Evolutionary conservation across 2,113 vertebrate genomes (phyloP), one percentile per base, ranked within the genome.

Genomic region (Saguinus midas): DNA sequence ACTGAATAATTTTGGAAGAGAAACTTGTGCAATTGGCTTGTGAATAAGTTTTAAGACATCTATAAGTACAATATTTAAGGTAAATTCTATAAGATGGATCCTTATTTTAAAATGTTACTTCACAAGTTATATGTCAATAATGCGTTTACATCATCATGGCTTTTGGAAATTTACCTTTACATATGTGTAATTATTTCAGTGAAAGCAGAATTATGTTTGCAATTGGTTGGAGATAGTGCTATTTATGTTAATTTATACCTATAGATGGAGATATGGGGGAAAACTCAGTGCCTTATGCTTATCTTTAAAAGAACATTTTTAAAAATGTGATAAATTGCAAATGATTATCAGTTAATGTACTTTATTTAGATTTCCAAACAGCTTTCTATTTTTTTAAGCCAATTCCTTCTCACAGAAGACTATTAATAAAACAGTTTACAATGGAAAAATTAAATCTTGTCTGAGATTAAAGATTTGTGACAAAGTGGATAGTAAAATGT

Each of bases 361-460:
- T 90, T 94, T 96, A 93, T 82, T 95, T 90, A 90, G n/a, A 57
- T 17, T 87, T 91, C 18, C 57, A 96, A 89, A n/a, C n/a, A 50
- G 17, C 21, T 61, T 87, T 72, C 37, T 87, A 25, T 12, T 68
- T 70, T 84, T 84, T 91, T 85, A 91, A 96, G 17, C 17, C n/a
- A 91, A 40, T 73, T 9, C n/a, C 5, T 82, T 68, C 23, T 45
- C 48, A 87, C 14, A 73, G 29, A 95, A 94, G 20, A 5, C 29
- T 94, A 87, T 94, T 90, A 91, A 94, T 78, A 97, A 92, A 95
- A 94, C 40, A 81, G 23, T 16, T 91, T 87, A 83, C 37, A 73
- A 94, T 92, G 87, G 23, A 73, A 90, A 90, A 91, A 89, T 76
- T 91, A 95, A 95, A 94, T 37, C 29, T 92, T 94, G 16, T 40